Conservation (phyloP, 1,140 invertebrate species). For the Drosophila paulistorum region DNA sequence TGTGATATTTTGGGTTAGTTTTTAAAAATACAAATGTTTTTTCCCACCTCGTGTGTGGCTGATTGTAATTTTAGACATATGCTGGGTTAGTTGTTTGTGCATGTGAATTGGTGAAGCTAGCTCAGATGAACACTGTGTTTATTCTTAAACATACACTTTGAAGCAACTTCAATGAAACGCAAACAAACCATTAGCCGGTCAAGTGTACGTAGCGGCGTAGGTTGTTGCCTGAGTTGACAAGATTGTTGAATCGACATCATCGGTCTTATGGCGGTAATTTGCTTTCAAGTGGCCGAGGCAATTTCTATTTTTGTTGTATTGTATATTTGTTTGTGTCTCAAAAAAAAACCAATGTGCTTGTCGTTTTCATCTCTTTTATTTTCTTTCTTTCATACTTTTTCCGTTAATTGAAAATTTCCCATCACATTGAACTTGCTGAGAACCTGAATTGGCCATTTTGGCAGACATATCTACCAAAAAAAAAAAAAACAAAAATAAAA, state of each 20-base stretch:
- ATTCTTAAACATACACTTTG: not conserved
- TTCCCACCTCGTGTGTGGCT: too few relatives aligned
- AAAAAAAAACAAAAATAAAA: too few relatives aligned
- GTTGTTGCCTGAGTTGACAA: constrained; percentile 58
- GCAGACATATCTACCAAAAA: too few relatives aligned
- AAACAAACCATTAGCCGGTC: constrained; percentile 76
- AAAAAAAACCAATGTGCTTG: not conserved
- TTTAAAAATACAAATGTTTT: too few relatives aligned
- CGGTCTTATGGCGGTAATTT: constrained; percentile 51
- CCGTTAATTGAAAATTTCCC: constrained; percentile 69
- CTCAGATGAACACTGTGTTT: too few relatives aligned
- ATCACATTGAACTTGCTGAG: constrained; percentile 73
- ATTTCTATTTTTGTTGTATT: constrained; percentile 54
- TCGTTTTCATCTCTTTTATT: not conserved
- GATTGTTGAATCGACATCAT: constrained; percentile 28
- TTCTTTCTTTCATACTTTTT: constrained; percentile 16
- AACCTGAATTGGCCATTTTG: constrained; percentile 31
- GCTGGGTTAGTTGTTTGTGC: too few relatives aligned
- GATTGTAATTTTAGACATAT: too few relatives aligned
- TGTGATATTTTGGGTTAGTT: too few relatives aligned
- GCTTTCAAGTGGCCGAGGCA: constrained; percentile 66
- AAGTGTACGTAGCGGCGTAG: constrained; percentile 66
- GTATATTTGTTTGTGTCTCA: not conserved
- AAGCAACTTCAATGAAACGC: constrained; percentile 71
- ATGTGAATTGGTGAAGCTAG: too few relatives aligned